Evolutionary conservation across 2,888 invertebrate species (phyloP).

Genomic region (Chloromyia formosa): DNA sequence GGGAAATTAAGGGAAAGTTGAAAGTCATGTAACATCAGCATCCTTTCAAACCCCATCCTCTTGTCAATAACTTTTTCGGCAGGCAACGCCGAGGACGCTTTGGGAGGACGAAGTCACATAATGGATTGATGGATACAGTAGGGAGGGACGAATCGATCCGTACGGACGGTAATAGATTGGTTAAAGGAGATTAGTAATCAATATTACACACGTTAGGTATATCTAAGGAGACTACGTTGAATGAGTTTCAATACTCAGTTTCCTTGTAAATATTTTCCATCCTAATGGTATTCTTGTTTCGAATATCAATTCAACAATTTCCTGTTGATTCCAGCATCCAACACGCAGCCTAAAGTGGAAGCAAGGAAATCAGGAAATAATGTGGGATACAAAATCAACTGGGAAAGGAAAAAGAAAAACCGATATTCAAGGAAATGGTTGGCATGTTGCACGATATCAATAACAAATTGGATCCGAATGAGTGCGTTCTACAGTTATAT

Average conservation of each 20-base stretch:
- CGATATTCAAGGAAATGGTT: constrained; percentile 1
- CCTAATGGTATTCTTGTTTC: not conserved
- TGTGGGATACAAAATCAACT: constrained; percentile 2
- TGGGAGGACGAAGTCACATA: not conserved
- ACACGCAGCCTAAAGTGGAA: not conserved
- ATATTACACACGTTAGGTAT: constrained; percentile 14
- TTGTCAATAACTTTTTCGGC: no score
- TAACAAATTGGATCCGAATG: constrained; percentile 17
- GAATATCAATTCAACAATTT: not conserved
- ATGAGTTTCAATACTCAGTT: no score
- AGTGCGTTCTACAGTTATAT: constrained; percentile 8
- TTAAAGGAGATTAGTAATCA: constrained; percentile 40
- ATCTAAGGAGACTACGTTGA: not conserved
- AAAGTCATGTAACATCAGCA: constrained; percentile 25
- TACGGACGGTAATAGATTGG: constrained; percentile 13
- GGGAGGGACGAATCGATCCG: constrained; percentile 8
- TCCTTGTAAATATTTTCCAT: constrained; percentile 7
- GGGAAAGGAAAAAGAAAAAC: constrained; percentile 5
- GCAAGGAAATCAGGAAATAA: not conserved
- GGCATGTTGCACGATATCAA: constrained; percentile 20
- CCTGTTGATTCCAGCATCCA: not conserved
- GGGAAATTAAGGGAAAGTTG: constrained; percentile 14
- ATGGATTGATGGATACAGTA: not conserved
- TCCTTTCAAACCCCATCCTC: constrained; percentile 1
- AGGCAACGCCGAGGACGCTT: no score